A percentile compares a stretch with the other conserved stretches of the same genome.
These are phyloP conservation scores for Saccostrea glomerata DNA, from an alignment of 1,140 invertebrate species.

Conservation along the genomic window DNA sequence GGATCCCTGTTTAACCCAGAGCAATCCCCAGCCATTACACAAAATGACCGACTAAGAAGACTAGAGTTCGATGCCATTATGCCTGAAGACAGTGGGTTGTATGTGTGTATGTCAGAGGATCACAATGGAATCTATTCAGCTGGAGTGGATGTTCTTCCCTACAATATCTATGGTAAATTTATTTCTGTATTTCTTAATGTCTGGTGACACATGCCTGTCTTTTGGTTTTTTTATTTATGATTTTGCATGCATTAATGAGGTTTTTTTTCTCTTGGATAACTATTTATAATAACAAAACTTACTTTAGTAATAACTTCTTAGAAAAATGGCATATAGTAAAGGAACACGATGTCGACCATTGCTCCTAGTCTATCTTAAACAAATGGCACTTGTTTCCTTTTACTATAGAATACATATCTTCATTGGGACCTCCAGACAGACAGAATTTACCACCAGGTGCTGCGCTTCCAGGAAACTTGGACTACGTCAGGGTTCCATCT, in stretches of 20 bases:
- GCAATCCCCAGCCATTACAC: not conserved
- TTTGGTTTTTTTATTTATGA: too few species aligned
- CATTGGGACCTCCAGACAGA: not conserved
- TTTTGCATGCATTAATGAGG: too few species aligned
- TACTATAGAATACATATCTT: not conserved
- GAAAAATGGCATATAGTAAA: too few species aligned
- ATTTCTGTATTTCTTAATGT: too few species aligned
- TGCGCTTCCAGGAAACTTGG: not conserved
- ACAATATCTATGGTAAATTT: not conserved
- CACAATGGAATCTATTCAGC: not conserved
- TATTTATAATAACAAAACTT: too few species aligned
- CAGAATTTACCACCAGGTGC: not conserved
- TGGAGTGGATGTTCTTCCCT: not conserved
- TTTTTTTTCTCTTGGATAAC: too few species aligned
- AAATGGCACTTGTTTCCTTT: not conserved
- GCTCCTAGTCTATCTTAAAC: too few species aligned
- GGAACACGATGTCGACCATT: too few species aligned
- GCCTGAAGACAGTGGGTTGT: slow-evolving; percentile 6
- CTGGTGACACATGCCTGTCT: too few species aligned
- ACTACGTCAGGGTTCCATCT: not conserved
- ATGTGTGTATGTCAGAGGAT: slow-evolving; percentile 2
- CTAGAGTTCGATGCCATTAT: not conserved
- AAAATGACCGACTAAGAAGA: not conserved
- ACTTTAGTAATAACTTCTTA: too few species aligned
- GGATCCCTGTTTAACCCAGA: not conserved